Conservation (phyloP, 2,888 invertebrate genomes). For the Margaritifera margaritifera region DNA sequence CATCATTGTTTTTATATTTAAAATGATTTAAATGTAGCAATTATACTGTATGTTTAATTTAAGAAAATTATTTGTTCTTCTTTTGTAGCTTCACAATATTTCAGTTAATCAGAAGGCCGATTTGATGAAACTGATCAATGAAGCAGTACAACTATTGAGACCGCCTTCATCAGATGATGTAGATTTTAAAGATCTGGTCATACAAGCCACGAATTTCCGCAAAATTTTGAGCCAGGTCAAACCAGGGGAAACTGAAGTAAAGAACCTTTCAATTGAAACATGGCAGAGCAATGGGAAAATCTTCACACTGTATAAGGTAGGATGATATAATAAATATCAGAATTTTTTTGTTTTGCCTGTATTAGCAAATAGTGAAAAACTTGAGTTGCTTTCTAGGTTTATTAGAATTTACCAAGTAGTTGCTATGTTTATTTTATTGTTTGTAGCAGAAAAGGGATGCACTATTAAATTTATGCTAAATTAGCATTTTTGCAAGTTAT, state of each 20-base stretch:
- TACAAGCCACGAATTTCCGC: conserved; percentile 55
- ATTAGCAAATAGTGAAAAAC: too few species aligned
- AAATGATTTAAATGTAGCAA: too few species aligned
- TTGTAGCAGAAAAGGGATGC: too few species aligned
- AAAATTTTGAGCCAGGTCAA: conserved; percentile 60
- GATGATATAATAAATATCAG: neutral
- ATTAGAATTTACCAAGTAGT: too few species aligned
- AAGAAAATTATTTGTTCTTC: neutral
- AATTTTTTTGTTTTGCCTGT: too few species aligned
- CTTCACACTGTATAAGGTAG: conserved; percentile 48
- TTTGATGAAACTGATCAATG: conserved; percentile 60
- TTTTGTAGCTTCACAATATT: conserved; percentile 51
- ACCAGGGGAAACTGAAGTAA: conserved; percentile 49
- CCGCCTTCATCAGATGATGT: conserved; percentile 37
- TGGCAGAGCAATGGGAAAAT: conserved; percentile 54
- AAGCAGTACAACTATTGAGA: conserved; percentile 51
- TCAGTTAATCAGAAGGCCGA: conserved; percentile 60
- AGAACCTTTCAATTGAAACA: conserved; percentile 49
- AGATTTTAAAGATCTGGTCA: conserved; percentile 44
- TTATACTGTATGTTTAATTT: too few species aligned
- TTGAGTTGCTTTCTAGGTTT: too few species aligned
- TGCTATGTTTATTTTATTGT: too few species aligned
- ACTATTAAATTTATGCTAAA: too few species aligned
- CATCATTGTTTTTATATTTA: neutral
- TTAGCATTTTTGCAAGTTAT: too few species aligned